Conservation (phyloP, 2,797 vertebrate genomes). For the Mastacembelus armatus region DNA sequence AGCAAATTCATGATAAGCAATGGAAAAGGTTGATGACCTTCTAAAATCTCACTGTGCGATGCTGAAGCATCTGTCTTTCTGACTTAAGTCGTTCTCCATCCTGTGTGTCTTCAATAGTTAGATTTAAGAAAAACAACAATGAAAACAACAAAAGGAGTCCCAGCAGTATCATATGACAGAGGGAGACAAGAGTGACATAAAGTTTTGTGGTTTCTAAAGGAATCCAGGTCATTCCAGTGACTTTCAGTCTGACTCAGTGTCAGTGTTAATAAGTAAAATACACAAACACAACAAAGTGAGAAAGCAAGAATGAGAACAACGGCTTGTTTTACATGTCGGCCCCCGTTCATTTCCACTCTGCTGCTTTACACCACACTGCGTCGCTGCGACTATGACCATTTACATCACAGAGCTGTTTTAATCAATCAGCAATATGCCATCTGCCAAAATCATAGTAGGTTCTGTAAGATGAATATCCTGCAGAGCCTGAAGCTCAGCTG, state of each 20-base stretch:
- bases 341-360: not conserved
- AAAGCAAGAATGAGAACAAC: conserved; percentile 41
- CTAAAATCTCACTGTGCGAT: conserved; percentile 7
- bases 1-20: conserved; percentile 25
- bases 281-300: conserved; percentile 56
- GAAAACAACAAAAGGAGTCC: conserved; percentile 54
- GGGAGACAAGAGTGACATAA: conserved; percentile 51
- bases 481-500: not conserved
- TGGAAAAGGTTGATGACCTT: not conserved
- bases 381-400: conserved; percentile 51
- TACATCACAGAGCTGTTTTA: conserved; percentile 33
- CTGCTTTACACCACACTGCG: conserved; percentile 39
- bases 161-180: conserved; percentile 56
- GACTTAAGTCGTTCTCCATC: conserved; percentile 6
- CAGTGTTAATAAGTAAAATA: conserved; percentile 29
- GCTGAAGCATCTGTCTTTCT: conserved; percentile 10
- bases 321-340: conserved; percentile 1
- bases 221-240: conserved; percentile 47
- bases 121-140: conserved; percentile 52
- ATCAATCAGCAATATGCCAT: not conserved
- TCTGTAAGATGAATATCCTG: not conserved
- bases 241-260: conserved; percentile 39
- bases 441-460: not conserved
- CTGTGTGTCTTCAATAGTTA: conserved; percentile 14
- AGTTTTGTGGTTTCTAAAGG: conserved; percentile 73